phyloP scores from a whole-genome alignment of 92 coral and sea anemone species.

The Parazoanthus atlanticus region DNA sequence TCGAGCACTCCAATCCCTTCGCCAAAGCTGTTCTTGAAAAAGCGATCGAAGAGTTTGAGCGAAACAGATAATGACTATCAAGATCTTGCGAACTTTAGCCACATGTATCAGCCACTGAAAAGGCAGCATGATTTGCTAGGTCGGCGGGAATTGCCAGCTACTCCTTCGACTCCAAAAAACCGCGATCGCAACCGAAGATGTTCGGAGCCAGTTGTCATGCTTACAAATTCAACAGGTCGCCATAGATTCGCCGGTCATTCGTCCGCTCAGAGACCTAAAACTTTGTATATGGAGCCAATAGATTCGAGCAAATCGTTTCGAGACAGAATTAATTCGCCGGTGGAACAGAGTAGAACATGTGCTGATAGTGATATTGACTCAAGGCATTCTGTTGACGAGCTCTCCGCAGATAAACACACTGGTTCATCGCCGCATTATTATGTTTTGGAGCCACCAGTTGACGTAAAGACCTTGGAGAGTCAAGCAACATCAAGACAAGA shows the following conservation, averaged over 20 bases:
- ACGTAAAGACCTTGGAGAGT: background rate
- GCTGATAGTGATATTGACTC: background rate
- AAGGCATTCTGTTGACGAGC: background rate
- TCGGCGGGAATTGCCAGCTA: background rate
- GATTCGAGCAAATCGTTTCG: conserved; percentile 31
- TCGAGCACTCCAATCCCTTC: conserved; percentile 34
- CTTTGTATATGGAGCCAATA: conserved; percentile 19
- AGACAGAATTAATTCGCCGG: conserved; percentile 25
- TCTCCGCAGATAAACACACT: background rate
- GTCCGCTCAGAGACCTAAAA: background rate
- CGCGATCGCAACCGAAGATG: background rate
- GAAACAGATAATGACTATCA: conserved; percentile 29
- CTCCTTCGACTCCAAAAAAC: conserved; percentile 1
- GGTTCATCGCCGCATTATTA: background rate
- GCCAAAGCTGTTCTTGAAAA: background rate
- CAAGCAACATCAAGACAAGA: background rate
- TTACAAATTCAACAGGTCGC: background rate
- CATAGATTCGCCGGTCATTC: background rate
- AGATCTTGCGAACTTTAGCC: background rate
- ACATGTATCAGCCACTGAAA: conserved; percentile 16
- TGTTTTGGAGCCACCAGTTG: conserved; percentile 2
- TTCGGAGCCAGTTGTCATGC: conserved; percentile 28
- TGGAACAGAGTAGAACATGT: background rate
- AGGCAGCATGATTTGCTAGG: background rate
- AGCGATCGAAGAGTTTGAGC: conserved; percentile 31